Evolutionary conservation across 2,888 invertebrate genomes (phyloP).

Genomic region (Electrophaes corylata): DNA sequence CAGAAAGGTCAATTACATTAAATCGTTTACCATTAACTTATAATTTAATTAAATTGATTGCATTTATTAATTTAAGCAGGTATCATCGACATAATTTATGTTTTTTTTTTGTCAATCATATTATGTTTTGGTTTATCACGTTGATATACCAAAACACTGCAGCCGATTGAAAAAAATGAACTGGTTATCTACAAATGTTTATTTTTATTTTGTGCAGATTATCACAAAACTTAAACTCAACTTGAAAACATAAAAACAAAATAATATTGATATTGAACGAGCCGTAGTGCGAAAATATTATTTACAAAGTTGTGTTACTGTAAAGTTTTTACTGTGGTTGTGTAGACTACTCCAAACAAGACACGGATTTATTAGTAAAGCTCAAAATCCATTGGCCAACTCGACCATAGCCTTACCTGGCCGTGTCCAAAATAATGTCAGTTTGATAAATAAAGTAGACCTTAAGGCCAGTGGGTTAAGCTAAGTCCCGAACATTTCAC

Average conservation of each 20-base stretch:
- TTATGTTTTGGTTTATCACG: conserved; percentile 29
- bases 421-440: conserved; percentile 12
- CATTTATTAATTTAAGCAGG: not conserved
- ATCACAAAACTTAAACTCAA: conserved; percentile 11
- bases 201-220: conserved; percentile 14
- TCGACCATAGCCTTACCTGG: conserved; percentile 4
- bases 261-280: not conserved
- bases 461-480: conserved; percentile 25
- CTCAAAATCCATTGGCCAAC: conserved; percentile 24
- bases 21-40: conserved; percentile 6
- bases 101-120: not conserved
- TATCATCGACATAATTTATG: not conserved
- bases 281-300: not conserved
- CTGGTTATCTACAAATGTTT: not conserved
- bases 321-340: conserved; percentile 31
- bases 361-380: conserved; percentile 22
- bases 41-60: not conserved
- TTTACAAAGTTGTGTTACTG: conserved; percentile 5
- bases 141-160: conserved; percentile 32
- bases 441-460: conserved; percentile 11
- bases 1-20: conserved; percentile 4
- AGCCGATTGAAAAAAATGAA: not conserved
- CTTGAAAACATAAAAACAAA: not conserved
- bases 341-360: conserved; percentile 36
- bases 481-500: conserved; percentile 23